Evolutionary conservation across 2,888 invertebrate species (phyloP), one percentile per base, ranked within the genome.

Genomic region (Ypsolopha sequella): DNA sequence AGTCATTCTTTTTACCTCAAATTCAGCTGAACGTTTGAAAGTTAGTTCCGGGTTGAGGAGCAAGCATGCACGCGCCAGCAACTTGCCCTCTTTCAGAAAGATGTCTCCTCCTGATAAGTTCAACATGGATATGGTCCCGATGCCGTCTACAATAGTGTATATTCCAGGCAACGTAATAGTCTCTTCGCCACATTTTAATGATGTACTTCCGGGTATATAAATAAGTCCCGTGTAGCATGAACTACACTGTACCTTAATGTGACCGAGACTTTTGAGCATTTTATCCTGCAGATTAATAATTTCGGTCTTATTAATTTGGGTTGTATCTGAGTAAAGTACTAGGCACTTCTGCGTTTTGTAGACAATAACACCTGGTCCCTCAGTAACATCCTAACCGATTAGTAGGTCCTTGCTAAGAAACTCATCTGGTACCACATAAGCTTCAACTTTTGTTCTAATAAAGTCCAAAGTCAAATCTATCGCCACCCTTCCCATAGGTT

Each of bases 401-500:
- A 50, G 11, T 24, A 50, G 7, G 13, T 50, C 50, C 1, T 41
- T 50, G 13, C n/a, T 14, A 10, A 50, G 24, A 10, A 41, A 50
- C 7, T 41, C 35, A n/a, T 50, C 50, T 24, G 14, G 24, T 50
- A 50, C 50, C 6, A 50, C 50, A 41, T 41, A 50, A 4, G 41
- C 50, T 24, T 50, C 41, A 10, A 50, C n/a, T 7, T 41, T 39
- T 7, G 41, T 24, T 14, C 41, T 33, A 8, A 50, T 34, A 14
- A 34, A 39, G 34, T 50, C 41, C 8, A 50, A n/a, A 14, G 35
- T 41, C 8, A 50, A 7, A 11, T 50, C 34, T 14, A 50, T 33
- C 8, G 33, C 3, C 24, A 41, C 41, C n/a, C 11, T 50, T 11
- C 50, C 50, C 8, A 50, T 24, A n/a, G 50, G 50, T 10, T 34